A percentile compares a stretch with the other conserved stretches of the same genome.
These are phyloP conservation scores for Siniperca undulata DNA, from an alignment of 2,797 vertebrate species.

Conservation along the genomic window DNA sequence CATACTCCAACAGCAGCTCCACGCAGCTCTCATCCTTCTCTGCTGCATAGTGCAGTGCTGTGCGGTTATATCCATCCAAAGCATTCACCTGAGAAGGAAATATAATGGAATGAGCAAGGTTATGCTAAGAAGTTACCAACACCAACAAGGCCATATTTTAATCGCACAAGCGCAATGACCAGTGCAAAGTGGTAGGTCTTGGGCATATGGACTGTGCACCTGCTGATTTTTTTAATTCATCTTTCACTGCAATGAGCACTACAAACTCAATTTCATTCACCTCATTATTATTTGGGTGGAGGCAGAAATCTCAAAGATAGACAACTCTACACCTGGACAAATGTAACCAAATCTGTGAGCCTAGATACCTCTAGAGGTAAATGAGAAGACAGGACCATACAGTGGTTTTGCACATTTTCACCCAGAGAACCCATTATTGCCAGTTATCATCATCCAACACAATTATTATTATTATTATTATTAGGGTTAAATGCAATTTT, in stretches of 20 bases:
- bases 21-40: slow-evolving; percentile 97
- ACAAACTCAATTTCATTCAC: too few species aligned
- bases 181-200: background rate
- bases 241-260: too few species aligned
- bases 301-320: background rate
- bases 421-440: background rate
- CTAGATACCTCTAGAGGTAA: background rate
- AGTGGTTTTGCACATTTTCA: background rate
- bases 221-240: too few species aligned
- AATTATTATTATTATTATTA: background rate
- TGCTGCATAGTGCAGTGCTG: slow-evolving; percentile 95
- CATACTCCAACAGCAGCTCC: slow-evolving; percentile 94
- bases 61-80: slow-evolving; percentile 96
- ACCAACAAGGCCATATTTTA: background rate
- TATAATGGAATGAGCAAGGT: slow-evolving; percentile 17
- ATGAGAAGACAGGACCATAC: background rate
- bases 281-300: background rate
- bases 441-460: background rate
- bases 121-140: background rate
- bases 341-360: background rate
- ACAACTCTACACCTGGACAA: background rate
- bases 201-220: background rate
- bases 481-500: background rate
- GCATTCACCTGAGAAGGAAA: slow-evolving; percentile 90
- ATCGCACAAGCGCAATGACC: background rate